Evolutionary conservation across 2,113 vertebrate genomes (phyloP), one percentile per base, ranked within the genome.

Genomic region (Percina caprodes): DNA sequence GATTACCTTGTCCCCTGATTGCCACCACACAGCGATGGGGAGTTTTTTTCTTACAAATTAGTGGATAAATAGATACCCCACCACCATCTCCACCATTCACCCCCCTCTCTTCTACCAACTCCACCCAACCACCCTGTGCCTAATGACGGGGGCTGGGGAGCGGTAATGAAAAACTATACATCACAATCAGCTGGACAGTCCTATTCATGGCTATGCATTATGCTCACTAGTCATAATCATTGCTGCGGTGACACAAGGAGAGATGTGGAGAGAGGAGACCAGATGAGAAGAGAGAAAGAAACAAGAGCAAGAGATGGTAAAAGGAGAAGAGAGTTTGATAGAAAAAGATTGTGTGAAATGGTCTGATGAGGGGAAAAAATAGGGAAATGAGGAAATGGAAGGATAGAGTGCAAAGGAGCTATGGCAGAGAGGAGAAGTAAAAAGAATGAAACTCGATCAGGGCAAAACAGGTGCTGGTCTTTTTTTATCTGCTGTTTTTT

Each of bases 91-190:
- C 80, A 69, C 84, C 69, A 65, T 86, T 82, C 84, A 67, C 69
- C 83, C 74, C 97, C 92, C 97, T 96, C 96, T 96, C 96, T 96
- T 62, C 68, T 61, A 60, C 84, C 92, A 96, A 97, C 96, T 97
- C 97, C 96, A 81, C 85, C 89, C 88, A 79, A 97, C 89, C 97
- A 97, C 96, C 97, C 97, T 96, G 97, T 96, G 96, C 97, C 96
- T 97, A 96, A 96, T 97, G 96, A 96, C 95, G 96, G 95, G 96
- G 97, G 96, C 96, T 95, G 97, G 96, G 96, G 96, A 96, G 94
- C 95, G 89, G 97, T 99, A 99, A 99, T 99, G 98, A 99, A 99
- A 99, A 99, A 98, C 97, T 96, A 99, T 99, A 99, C 96, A 99
- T 99, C 98, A 99, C 98, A 97, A 99, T 99, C 98, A 99, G 95